Base-by-base conservation (phyloP, 2,888 invertebrate genomes). In the Parnassius apollo region DNA sequence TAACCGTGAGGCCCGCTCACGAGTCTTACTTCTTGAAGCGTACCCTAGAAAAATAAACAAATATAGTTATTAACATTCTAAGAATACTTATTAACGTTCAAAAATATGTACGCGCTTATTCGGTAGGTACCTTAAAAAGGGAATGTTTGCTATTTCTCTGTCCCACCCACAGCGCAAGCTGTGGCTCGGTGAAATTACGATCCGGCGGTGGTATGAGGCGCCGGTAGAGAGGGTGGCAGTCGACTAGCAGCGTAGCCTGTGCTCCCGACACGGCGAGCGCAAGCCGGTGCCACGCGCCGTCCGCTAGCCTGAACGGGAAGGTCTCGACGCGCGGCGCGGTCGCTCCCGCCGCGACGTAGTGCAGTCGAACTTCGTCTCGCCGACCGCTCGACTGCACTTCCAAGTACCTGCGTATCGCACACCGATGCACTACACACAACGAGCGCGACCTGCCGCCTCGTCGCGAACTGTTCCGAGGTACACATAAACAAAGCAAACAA, bases 321-420 rank as follows among this genome's bases (percentile, higher is more conserved):
- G 96, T 95, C 93, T 97, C 97, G 76, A 96, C 95, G 82, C 95
- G 94, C 75, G 95, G 93, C 70, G 82, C 77, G 64, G 93, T 93
- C 66, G 93, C 93, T 70, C 94, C 93, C 71, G 93, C 93, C 75
- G 94, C 94, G 84, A 94, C 94, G 88, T 96, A 97, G 90, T 96
- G 96, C 82, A 97, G 93, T 73, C 97, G 94, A 80, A 97, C 94
- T 90, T 97, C 97, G 87, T 97, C 95, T 78, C 95, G 95, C 69
- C 96, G 94, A 72, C 97, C 97, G 89, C 96, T 96, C 82, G 97
- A 97, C 93, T 97, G 97, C 89, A 98, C 93, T 93, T 98, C 97
- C 93, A 97, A 93, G 93, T 96, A 96, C 93, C 97, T 96, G 92
- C 77, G 83, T 81, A 79, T 73, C 76, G 72, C 76, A 74, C 75